A percentile compares a stretch with the other conserved stretches of the same genome.
phyloP scores from a whole-genome alignment of 2,797 vertebrate species.

The Danio choprae region DNA sequence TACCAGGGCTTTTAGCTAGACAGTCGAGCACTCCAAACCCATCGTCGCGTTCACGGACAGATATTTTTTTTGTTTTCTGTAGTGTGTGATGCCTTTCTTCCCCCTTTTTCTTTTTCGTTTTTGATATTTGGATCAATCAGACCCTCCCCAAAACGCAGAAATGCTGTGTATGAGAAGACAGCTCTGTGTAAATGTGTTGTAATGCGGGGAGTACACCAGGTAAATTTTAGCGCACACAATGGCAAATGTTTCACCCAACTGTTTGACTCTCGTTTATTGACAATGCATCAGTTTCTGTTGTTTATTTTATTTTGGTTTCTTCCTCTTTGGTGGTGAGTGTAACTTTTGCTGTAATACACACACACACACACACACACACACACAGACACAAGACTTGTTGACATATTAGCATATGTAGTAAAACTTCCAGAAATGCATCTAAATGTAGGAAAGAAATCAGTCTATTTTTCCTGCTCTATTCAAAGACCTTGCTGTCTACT shows the following conservation, averaged over 20 bases:
- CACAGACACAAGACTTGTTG: too few relatives aligned
- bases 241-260: constrained; percentile 62
- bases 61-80: constrained; percentile 68
- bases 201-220: constrained; percentile 84
- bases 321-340: constrained; percentile 38
- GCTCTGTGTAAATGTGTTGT: constrained; percentile 83
- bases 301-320: constrained; percentile 29
- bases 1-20: constrained; percentile 87
- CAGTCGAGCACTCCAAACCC: constrained; percentile 67
- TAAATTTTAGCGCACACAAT: constrained; percentile 83
- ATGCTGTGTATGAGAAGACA: constrained; percentile 81
- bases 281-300: constrained; percentile 12
- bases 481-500: not conserved
- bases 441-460: too few relatives aligned
- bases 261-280: constrained; percentile 32
- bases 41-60: constrained; percentile 55
- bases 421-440: not conserved
- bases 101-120: constrained; percentile 67
- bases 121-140: constrained; percentile 77
- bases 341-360: constrained; percentile 48
- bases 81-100: constrained; percentile 65
- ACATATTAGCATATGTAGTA: not conserved
- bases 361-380: constrained; percentile 26
- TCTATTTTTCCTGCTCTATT: not conserved
- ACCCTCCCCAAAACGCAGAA: constrained; percentile 76